A percentile compares a stretch with the other conserved stretches of the same genome.
These are phyloP conservation scores for Microtus oregoni DNA, from an alignment of 2,113 vertebrate species.

Conservation along the genomic window DNA sequence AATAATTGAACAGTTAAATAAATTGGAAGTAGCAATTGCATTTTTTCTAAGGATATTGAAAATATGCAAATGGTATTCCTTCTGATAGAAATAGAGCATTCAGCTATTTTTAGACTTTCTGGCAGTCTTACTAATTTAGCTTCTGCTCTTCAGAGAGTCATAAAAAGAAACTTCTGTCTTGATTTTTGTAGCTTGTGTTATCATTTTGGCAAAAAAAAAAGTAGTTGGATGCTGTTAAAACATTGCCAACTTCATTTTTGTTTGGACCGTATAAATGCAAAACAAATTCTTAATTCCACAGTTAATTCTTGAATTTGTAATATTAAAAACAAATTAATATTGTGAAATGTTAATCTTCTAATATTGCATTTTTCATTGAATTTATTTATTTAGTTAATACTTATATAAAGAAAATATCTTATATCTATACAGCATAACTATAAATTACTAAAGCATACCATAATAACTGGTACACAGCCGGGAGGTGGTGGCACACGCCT, in stretches of 20 bases:
- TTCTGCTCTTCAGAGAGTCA: neutral
- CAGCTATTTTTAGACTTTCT: conserved; percentile 40
- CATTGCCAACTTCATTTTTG: neutral
- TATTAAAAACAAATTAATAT: neutral
- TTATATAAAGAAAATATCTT: neutral
- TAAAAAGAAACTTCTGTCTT: neutral
- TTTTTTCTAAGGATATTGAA: neutral
- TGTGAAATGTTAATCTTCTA: neutral
- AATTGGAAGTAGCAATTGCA: neutral
- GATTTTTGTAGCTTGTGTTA: neutral
- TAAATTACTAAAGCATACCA: neutral
- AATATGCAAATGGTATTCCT: neutral
- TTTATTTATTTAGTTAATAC: neutral
- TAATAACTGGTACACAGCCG: neutral
- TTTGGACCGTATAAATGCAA: neutral
- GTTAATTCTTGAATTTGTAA: neutral
- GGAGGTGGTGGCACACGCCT: too few relatives aligned
- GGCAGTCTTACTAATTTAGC: neutral
- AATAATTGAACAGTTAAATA: neutral
- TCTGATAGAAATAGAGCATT: neutral
- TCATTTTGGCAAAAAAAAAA: neutral
- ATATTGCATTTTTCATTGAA: neutral
- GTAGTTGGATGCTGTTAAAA: neutral
- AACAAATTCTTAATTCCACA: neutral
- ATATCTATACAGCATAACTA: neutral